Evolutionary conservation across 2,797 vertebrate species (phyloP).

Genomic region (Heterohyrax brucei): DNA sequence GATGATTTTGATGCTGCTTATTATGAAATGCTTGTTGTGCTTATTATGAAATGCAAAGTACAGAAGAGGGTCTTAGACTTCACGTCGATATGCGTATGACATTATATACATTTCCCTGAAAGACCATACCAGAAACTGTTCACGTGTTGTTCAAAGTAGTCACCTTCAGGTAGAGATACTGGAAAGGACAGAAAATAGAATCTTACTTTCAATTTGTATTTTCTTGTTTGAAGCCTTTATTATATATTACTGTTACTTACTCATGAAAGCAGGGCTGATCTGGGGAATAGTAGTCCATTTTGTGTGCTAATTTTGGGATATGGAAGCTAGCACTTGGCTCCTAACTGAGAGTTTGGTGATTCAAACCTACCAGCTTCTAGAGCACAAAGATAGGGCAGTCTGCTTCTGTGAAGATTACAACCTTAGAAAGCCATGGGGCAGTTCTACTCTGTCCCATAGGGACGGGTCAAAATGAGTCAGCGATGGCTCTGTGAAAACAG

Average conservation of each 20-base stretch:
- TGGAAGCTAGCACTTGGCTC: neutral
- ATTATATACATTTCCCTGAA: neutral
- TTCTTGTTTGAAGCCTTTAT: conserved; percentile 60
- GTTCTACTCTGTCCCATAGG: no score
- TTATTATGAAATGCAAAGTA: conserved; percentile 21
- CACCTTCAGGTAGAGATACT: neutral
- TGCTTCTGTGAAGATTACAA: neutral
- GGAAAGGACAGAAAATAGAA: neutral
- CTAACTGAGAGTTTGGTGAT: neutral
- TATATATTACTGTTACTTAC: conserved; percentile 46
- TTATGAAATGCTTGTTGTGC: neutral
- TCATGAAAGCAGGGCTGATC: conserved; percentile 57
- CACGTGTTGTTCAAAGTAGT: neutral
- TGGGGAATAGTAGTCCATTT: conserved; percentile 54
- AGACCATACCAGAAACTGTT: conserved; percentile 3
- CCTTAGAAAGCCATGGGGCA: no score
- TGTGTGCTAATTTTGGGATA: neutral
- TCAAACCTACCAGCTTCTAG: neutral
- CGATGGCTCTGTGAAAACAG: no score
- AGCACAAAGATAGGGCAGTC: neutral
- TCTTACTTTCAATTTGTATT: conserved; percentile 62
- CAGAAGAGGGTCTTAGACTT: neutral
- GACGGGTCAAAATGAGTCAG: no score
- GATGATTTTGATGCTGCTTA: neutral
- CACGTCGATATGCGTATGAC: no score